phyloP scores from a whole-genome alignment of 2,797 vertebrate genomes.

The Neoniphon sammara region DNA sequence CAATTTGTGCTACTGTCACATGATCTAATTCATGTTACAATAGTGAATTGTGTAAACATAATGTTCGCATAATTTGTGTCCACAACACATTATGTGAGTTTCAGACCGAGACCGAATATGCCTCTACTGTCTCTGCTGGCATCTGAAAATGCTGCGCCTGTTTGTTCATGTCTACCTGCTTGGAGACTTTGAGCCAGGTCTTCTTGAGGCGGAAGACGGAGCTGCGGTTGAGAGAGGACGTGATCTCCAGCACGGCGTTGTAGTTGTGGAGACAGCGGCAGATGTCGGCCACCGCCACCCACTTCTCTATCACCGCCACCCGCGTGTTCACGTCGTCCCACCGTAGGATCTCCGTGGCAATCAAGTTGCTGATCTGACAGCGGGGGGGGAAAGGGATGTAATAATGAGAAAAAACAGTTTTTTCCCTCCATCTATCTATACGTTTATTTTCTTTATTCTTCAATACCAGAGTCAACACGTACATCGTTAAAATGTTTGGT shows the following conservation, averaged over 20 bases:
- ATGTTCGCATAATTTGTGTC: too few species aligned
- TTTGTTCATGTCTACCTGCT: constrained; percentile 95
- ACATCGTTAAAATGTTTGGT: constrained; percentile 98
- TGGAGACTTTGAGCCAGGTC: constrained; percentile 97
- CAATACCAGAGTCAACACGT: constrained; percentile 62
- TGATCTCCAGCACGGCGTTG: constrained; percentile 96
- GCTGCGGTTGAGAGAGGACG: constrained; percentile 96
- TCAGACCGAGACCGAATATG: too few species aligned
- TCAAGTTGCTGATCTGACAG: constrained; percentile 92
- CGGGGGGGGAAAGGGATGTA: not conserved
- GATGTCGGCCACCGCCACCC: constrained; percentile 98
- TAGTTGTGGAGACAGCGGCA: constrained; percentile 98
- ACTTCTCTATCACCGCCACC: constrained; percentile 92
- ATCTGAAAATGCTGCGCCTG: not conserved
- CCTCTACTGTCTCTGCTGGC: too few species aligned
- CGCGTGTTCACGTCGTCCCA: constrained; percentile 88
- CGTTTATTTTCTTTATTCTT: not conserved
- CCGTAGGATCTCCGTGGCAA: constrained; percentile 93
- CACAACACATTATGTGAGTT: too few species aligned
- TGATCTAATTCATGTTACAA: too few species aligned
- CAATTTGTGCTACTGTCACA: too few species aligned
- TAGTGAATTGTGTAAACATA: too few species aligned
- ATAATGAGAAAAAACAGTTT: not conserved
- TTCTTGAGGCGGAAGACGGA: constrained; percentile 97
- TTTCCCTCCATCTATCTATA: not conserved